Evolutionary conservation across 2,113 vertebrate genomes (phyloP).

Genomic region (Oncorhynchus kisutch): DNA sequence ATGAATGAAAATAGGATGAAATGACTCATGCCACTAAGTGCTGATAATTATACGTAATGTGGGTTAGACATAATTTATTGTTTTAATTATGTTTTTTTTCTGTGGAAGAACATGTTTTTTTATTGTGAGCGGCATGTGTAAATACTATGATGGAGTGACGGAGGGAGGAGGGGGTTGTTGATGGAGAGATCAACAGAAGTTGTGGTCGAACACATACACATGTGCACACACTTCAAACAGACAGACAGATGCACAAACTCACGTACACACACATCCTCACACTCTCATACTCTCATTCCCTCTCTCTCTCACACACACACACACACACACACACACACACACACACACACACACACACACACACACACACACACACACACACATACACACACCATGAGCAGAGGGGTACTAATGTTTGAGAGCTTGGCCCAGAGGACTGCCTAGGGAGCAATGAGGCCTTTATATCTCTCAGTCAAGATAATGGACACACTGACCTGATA

Average conservation of each 20-base stretch:
- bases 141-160: slow-evolving; percentile 47
- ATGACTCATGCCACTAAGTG: slow-evolving; percentile 41
- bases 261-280: background rate
- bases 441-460: slow-evolving; percentile 55
- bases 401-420: slow-evolving; percentile 26
- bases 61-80: slow-evolving; percentile 74
- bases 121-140: slow-evolving; percentile 59
- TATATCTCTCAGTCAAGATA: slow-evolving; percentile 40
- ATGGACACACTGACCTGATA: slow-evolving; percentile 42
- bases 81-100: slow-evolving; percentile 69
- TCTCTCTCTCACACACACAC: background rate
- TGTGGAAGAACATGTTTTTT: slow-evolving; percentile 52
- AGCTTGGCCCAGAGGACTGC: slow-evolving; percentile 44
- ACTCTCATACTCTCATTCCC: background rate
- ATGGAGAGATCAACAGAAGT: background rate
- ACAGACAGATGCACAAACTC: background rate
- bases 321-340: background rate
- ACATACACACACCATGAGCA: background rate
- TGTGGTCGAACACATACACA: background rate
- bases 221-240: background rate
- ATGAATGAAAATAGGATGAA: slow-evolving; percentile 53
- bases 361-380: background rate
- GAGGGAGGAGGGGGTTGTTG: background rate
- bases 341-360: background rate
- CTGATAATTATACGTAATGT: slow-evolving; percentile 73